Evolutionary conservation across 1,140 invertebrate genomes (phyloP).

Genomic region (Leptonema lineaticorne): DNA sequence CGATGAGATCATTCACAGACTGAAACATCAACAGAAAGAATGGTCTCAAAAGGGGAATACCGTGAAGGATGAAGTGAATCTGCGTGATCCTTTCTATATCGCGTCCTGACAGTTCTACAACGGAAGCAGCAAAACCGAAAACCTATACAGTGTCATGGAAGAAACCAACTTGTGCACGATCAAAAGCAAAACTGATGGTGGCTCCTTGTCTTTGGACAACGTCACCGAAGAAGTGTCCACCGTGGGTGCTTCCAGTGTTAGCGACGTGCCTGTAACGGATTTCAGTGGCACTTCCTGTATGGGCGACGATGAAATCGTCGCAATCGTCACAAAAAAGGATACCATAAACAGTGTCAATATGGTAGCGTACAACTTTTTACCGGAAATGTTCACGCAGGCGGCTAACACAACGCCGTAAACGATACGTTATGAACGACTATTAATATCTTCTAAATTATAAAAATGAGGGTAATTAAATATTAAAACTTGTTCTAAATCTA

Average conservation of each 20-base stretch:
- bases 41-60: conserved; percentile 56
- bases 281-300: conserved; percentile 44
- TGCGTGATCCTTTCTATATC: conserved; percentile 56
- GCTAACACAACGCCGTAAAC: conserved; percentile 17
- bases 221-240: conserved; percentile 39
- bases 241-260: conserved; percentile 32
- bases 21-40: conserved; percentile 63
- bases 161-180: conserved; percentile 46
- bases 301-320: conserved; percentile 54
- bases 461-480: too few species aligned
- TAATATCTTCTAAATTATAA: too few species aligned
- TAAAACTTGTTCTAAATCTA: too few species aligned
- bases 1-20: conserved; percentile 83
- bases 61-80: conserved; percentile 54
- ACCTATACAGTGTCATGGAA: conserved; percentile 58
- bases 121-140: conserved; percentile 51
- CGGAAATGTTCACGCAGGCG: conserved; percentile 43
- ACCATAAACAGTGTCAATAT: conserved; percentile 51
- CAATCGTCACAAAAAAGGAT: conserved; percentile 56
- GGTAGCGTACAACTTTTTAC: conserved; percentile 55
- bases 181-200: conserved; percentile 16
- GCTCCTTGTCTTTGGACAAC: conserved; percentile 29
- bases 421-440: too few species aligned
- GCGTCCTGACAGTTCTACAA: conserved; percentile 58
- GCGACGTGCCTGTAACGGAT: conserved; percentile 35